phyloP scores from a whole-genome alignment of 2,797 vertebrate genomes.

The Staurois parvus region DNA sequence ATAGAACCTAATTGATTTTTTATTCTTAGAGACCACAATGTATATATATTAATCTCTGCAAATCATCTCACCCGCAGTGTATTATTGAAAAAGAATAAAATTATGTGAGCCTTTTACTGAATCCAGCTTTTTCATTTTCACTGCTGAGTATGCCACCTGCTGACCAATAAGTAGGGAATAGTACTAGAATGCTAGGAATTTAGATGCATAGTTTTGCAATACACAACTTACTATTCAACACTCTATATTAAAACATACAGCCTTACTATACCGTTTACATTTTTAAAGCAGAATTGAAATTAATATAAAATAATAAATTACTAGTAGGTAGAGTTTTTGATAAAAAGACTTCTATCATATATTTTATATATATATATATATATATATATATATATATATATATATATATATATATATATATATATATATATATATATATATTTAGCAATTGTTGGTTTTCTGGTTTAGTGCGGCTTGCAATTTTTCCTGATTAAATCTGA shows the following conservation, averaged over 20 bases:
- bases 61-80: not conserved
- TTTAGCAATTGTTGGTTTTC: too few species aligned
- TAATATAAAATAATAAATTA: too few species aligned
- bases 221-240: not conserved
- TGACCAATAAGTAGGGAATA: slow-evolving; percentile 62
- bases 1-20: not conserved
- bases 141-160: slow-evolving; percentile 68
- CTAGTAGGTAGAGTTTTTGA: too few species aligned
- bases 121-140: slow-evolving; percentile 62
- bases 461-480: too few species aligned
- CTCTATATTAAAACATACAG: not conserved
- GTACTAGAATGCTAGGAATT: not conserved
- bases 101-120: not conserved
- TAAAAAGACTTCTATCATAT: too few species aligned
- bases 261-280: too few species aligned
- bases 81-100: slow-evolving; percentile 14
- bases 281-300: too few species aligned
- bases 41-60: not conserved
- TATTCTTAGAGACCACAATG: not conserved
- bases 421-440: too few species aligned
- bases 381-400: too few species aligned
- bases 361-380: too few species aligned
- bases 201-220: not conserved
- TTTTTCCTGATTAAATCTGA: too few species aligned
- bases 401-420: too few species aligned